Percentiles rank a stretch among this genome's conserved stretches.
Evolutionary conservation across 2,888 invertebrate genomes (phyloP).

Genomic region (Drosophila setosimentum): DNA sequence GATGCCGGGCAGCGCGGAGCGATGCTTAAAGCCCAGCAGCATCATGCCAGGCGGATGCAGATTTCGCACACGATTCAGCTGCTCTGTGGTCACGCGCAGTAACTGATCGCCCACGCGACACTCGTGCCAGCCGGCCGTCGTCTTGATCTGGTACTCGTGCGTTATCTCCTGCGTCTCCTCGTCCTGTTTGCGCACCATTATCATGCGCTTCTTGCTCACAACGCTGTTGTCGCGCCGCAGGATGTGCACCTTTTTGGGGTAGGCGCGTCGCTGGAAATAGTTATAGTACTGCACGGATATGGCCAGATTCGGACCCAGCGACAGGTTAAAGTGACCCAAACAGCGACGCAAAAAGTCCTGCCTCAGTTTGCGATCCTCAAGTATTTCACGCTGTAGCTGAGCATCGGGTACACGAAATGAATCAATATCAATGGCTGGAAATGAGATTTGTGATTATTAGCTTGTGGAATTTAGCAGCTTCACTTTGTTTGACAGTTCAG

Average conservation of each 20-base stretch:
- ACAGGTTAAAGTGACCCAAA: constrained; percentile 87
- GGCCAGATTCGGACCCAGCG: constrained; percentile 87
- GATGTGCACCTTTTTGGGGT: constrained; percentile 85
- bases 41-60: constrained; percentile 87
- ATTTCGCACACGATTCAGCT: constrained; percentile 86
- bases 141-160: constrained; percentile 72
- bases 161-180: constrained; percentile 77
- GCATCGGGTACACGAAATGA: constrained; percentile 85
- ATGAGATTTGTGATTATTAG: not conserved
- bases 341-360: constrained; percentile 89
- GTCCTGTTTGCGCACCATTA: constrained; percentile 83
- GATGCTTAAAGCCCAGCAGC: constrained; percentile 88
- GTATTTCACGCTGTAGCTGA: constrained; percentile 80
- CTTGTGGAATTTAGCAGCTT: not conserved
- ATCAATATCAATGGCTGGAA: constrained; percentile 85
- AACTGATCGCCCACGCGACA: constrained; percentile 66
- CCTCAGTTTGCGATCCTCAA: constrained; percentile 86
- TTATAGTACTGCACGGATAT: constrained; percentile 89
- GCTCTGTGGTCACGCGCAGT: constrained; percentile 86
- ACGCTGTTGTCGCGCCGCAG: constrained; percentile 86
- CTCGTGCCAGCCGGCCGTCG: constrained; percentile 76
- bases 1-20: constrained; percentile 81
- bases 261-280: constrained; percentile 81
- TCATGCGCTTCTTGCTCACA: constrained; percentile 84
- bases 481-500: not conserved